A percentile compares a stretch with the other conserved stretches of the same genome.
These are phyloP conservation scores for Sylvilagus bachmani DNA, from an alignment of 2,113 vertebrate genomes.

Conservation along the genomic window DNA sequence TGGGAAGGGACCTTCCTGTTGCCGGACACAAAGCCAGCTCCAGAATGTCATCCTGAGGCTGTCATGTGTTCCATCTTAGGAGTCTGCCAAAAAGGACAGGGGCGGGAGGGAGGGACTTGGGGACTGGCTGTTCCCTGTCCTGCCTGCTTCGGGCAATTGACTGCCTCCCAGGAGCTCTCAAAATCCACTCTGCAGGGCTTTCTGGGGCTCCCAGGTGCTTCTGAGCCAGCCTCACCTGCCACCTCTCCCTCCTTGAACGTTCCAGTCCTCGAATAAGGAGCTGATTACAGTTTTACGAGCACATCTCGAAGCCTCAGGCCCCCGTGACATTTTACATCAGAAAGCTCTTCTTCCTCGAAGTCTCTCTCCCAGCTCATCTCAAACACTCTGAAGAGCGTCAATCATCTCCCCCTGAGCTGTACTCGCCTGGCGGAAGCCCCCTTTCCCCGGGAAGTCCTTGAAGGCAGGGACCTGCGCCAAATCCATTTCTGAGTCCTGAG, in stretches of 20 bases:
- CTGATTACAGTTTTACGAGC: not conserved
- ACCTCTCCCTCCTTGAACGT: accelerated
- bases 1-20: not conserved
- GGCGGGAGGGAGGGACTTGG: accelerated
- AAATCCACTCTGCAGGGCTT: not conserved
- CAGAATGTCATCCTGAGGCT: not conserved
- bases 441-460: too few relatives aligned
- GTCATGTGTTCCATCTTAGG: accelerated
- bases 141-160: accelerated
- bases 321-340: not conserved
- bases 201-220: accelerated
- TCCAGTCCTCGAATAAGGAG: not conserved
- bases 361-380: not conserved
- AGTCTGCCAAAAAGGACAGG: accelerated
- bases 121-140: not conserved
- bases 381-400: not conserved
- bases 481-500: not conserved
- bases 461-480: too few relatives aligned
- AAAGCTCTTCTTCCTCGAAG: not conserved
- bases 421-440: too few relatives aligned
- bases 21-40: not conserved
- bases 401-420: not conserved
- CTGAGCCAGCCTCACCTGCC: accelerated
- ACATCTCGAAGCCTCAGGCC: not conserved
- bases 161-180: not conserved